phyloP scores from a whole-genome alignment of 2,888 invertebrate species.

The Hypercompe scribonia region DNA sequence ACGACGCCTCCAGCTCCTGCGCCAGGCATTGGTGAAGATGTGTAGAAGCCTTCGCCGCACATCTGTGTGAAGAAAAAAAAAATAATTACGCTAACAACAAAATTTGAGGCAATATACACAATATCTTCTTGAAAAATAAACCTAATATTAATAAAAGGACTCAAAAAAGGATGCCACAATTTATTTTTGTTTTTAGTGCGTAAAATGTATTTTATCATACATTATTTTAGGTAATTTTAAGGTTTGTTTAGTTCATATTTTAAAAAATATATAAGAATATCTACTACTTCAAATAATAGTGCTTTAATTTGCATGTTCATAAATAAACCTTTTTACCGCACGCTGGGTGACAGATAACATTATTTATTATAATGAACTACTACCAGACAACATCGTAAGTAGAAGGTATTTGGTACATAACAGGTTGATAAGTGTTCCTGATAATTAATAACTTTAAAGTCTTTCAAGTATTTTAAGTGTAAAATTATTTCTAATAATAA shows the following conservation, averaged over 20 bases:
- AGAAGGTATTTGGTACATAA: neutral
- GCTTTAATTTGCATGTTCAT: neutral
- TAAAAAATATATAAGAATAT: too few species aligned
- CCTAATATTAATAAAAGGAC: too few species aligned
- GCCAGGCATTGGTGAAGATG: conserved; percentile 80
- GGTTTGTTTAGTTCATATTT: too few species aligned
- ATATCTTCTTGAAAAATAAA: too few species aligned
- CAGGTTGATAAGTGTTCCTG: neutral
- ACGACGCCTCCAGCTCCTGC: conserved; percentile 70
- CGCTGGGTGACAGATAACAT: neutral
- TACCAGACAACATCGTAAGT: neutral
- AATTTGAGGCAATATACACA: too few species aligned
- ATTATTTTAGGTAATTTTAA: too few species aligned
- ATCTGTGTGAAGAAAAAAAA: conserved; percentile 53
- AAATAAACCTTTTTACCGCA: neutral
- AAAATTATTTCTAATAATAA: neutral
- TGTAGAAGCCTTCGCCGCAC: conserved; percentile 80
- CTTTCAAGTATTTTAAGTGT: neutral
- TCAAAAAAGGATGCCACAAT: too few species aligned
- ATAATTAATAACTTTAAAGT: neutral
- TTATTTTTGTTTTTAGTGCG: too few species aligned
- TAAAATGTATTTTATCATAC: too few species aligned
- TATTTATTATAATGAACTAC: neutral
- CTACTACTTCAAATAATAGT: neutral
- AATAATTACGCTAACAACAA: neutral